Percentiles rank a stretch among this genome's conserved stretches.
Conservation (phyloP, 2,113 vertebrate genomes). For the Channa argus region DNA sequence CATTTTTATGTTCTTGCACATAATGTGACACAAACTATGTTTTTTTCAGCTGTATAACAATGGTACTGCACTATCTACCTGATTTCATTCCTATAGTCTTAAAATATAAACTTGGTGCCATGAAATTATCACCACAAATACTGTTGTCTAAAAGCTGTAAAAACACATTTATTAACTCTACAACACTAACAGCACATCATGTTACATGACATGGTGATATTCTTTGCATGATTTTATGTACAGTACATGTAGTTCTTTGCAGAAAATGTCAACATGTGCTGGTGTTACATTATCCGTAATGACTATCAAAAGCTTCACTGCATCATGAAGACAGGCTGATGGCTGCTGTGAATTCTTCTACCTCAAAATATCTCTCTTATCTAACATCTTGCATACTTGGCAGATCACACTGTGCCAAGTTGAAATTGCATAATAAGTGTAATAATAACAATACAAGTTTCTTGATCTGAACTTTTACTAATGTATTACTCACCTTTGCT, state of each 20-base stretch:
- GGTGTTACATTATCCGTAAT: constrained; percentile 63
- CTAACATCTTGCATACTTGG: too few species aligned
- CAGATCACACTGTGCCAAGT: not conserved
- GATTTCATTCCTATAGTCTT: too few species aligned
- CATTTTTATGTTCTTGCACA: not conserved
- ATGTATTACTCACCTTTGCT: constrained; percentile 10
- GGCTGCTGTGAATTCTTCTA: not conserved
- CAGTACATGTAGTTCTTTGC: constrained; percentile 26
- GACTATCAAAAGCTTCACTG: constrained; percentile 48
- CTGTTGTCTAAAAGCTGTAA: constrained; percentile 34
- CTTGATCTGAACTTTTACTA: not conserved
- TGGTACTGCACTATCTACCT: too few species aligned
- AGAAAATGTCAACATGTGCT: constrained; percentile 53
- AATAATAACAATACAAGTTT: not conserved
- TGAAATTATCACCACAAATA: constrained; percentile 25
- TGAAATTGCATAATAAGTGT: not conserved
- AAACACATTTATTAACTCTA: constrained; percentile 8
- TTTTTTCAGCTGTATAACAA: not conserved
- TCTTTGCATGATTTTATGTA: constrained; percentile 41
- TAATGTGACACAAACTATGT: not conserved
- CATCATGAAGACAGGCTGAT: constrained; percentile 34
- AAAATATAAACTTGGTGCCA: not conserved
- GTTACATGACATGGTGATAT: constrained; percentile 38
- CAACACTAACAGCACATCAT: constrained; percentile 24
- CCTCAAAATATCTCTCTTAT: too few species aligned